A percentile compares a stretch with the other conserved stretches of the same genome.
These are phyloP conservation scores for Euborellia annulipes DNA, from an alignment of 1,140 invertebrate genomes.

Conservation along the genomic window DNA sequence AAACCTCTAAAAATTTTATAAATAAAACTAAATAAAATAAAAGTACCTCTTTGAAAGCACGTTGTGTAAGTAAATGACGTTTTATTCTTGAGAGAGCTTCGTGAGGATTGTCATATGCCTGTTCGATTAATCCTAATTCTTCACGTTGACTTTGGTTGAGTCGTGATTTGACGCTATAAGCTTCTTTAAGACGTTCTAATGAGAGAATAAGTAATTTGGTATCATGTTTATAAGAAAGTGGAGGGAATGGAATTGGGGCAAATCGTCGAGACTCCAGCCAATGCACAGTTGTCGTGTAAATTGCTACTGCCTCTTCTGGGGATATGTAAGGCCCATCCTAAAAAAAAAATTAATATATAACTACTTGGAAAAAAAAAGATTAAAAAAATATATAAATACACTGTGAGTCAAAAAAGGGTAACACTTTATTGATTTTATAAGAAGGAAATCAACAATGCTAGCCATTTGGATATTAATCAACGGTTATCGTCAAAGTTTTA, in stretches of 20 bases:
- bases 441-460: no score
- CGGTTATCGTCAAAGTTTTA: no score
- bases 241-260: slow-evolving; percentile 97
- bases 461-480: no score
- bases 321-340: slow-evolving; percentile 97
- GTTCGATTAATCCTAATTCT: slow-evolving; percentile 95
- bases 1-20: background rate
- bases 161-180: slow-evolving; percentile 96
- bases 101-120: slow-evolving; percentile 99
- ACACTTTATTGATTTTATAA: no score
- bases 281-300: slow-evolving; percentile 98
- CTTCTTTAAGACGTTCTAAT: slow-evolving; percentile 93
- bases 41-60: slow-evolving; percentile 90
- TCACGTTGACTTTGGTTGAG: slow-evolving; percentile 98
- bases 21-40: background rate
- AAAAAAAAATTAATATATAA: no score
- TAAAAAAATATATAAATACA: no score
- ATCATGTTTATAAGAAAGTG: slow-evolving; percentile 97
- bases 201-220: slow-evolving; percentile 96
- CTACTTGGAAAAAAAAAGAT: no score
- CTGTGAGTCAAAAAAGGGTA: no score
- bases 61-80: slow-evolving; percentile 93
- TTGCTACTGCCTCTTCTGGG: slow-evolving; percentile 97
- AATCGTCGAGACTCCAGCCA: slow-evolving; percentile 97
- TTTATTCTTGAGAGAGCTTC: slow-evolving; percentile 98